phyloP scores from a whole-genome alignment of 2,797 vertebrate genomes.

The Trematomus bernacchii region DNA sequence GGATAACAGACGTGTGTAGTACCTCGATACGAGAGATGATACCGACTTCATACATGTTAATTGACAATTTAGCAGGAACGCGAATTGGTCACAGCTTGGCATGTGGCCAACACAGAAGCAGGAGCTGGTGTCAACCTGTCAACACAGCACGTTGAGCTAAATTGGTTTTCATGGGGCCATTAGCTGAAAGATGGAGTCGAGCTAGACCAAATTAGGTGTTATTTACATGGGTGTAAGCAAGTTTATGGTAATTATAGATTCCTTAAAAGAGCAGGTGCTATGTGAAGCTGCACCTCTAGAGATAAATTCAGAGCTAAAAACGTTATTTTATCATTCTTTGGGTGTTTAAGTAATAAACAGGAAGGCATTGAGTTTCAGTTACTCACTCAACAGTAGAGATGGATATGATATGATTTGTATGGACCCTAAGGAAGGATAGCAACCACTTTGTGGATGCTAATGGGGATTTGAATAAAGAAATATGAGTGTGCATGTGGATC shows the following conservation, averaged over 20 bases:
- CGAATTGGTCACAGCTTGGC: constrained; percentile 48
- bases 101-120: not conserved
- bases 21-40: constrained; percentile 45
- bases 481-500: constrained; percentile 1
- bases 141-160: constrained; percentile 25
- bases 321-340: not conserved
- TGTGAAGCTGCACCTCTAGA: not conserved
- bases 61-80: constrained; percentile 61
- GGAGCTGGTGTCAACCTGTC: constrained; percentile 53
- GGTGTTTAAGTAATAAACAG: not conserved
- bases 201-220: constrained; percentile 20
- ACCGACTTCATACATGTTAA: constrained; percentile 60
- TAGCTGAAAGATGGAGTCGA: constrained; percentile 25
- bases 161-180: constrained; percentile 32
- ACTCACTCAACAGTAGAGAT: not conserved
- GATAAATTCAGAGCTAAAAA: not conserved
- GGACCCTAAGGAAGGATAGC: too few relatives aligned
- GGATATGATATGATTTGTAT: not conserved
- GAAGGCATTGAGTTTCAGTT: constrained; percentile 1
- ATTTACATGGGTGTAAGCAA: constrained; percentile 26
- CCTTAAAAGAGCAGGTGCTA: not conserved
- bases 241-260: constrained; percentile 28
- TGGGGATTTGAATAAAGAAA: too few relatives aligned
- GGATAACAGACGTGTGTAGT: constrained; percentile 39
- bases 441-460: too few relatives aligned